These are phyloP conservation scores for Acronicta aceris DNA, from an alignment of 2,888 invertebrate genomes.

Conservation along the genomic window DNA sequence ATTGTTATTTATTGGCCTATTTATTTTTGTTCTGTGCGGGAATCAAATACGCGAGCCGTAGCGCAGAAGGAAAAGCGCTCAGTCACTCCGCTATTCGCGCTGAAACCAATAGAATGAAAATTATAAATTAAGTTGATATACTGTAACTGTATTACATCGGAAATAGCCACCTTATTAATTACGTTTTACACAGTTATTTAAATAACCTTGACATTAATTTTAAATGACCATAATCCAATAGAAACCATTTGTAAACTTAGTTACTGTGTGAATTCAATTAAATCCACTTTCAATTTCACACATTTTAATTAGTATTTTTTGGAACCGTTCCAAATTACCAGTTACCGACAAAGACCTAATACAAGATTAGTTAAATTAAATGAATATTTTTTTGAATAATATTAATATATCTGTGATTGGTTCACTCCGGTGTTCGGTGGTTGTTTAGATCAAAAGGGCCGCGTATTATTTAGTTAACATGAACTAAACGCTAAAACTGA, in stretches of 20 bases:
- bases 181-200: constrained; percentile 4
- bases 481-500: constrained; percentile 63
- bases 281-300: constrained; percentile 45
- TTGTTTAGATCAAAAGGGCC: constrained; percentile 58
- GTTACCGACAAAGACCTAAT: constrained; percentile 52
- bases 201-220: constrained; percentile 24
- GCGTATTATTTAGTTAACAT: constrained; percentile 57
- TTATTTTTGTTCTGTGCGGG: too few species aligned
- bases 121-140: too few species aligned
- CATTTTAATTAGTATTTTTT: constrained; percentile 45
- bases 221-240: constrained; percentile 23
- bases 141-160: too few species aligned
- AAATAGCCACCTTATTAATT: constrained; percentile 4
- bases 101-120: too few species aligned
- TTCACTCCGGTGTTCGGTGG: constrained; percentile 48
- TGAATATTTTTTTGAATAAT: constrained; percentile 46
- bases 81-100: too few species aligned
- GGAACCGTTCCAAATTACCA: constrained; percentile 36
- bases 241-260: constrained; percentile 27
- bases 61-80: too few species aligned
- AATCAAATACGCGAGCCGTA: too few species aligned
- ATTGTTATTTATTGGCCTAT: too few species aligned
- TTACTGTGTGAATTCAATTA: constrained; percentile 44
- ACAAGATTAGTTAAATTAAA: constrained; percentile 57
- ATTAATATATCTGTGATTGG: constrained; percentile 50